These are phyloP conservation scores for Chalcosyrphus nemorum DNA, from an alignment of 2,888 invertebrate genomes.

Conservation along the genomic window DNA sequence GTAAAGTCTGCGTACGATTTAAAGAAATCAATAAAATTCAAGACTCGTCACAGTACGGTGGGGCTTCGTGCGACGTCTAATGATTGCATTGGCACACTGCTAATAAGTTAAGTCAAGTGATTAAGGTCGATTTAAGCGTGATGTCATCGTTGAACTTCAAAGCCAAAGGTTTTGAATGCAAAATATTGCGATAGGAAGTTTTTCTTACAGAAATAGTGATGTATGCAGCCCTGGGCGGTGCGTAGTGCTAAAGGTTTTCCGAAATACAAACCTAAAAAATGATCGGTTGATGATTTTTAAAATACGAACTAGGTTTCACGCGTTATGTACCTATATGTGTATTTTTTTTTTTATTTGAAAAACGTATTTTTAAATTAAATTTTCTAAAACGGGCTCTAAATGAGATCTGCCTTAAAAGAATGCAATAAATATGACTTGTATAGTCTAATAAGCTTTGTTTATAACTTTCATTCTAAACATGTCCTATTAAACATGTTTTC, in stretches of 20 bases:
- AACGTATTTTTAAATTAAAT: too few relatives aligned
- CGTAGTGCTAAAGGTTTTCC: background rate
- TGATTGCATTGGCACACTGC: slow-evolving; percentile 47
- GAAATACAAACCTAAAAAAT: too few relatives aligned
- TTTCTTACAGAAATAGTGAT: background rate
- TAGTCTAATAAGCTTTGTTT: too few relatives aligned
- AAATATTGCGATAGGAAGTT: background rate
- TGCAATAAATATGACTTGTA: too few relatives aligned
- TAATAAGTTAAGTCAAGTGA: slow-evolving; percentile 39
- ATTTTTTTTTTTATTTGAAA: too few relatives aligned
- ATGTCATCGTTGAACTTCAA: slow-evolving; percentile 49
- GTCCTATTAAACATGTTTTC: background rate
- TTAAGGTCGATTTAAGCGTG: slow-evolving; percentile 40
- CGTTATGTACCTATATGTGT: too few relatives aligned
- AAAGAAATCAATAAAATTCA: slow-evolving; percentile 70
- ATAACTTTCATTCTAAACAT: too few relatives aligned
- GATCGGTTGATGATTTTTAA: too few relatives aligned
- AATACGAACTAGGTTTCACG: too few relatives aligned
- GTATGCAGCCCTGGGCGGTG: background rate
- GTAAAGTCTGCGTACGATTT: slow-evolving; percentile 31
- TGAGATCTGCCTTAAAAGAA: too few relatives aligned
- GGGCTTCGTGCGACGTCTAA: slow-evolving; percentile 21
- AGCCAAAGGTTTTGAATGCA: slow-evolving; percentile 11
- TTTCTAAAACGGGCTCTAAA: too few relatives aligned
- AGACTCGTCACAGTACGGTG: slow-evolving; percentile 32